Conservation (phyloP, 1,140 invertebrate genomes). For the Drosophila nigrodunni region DNA sequence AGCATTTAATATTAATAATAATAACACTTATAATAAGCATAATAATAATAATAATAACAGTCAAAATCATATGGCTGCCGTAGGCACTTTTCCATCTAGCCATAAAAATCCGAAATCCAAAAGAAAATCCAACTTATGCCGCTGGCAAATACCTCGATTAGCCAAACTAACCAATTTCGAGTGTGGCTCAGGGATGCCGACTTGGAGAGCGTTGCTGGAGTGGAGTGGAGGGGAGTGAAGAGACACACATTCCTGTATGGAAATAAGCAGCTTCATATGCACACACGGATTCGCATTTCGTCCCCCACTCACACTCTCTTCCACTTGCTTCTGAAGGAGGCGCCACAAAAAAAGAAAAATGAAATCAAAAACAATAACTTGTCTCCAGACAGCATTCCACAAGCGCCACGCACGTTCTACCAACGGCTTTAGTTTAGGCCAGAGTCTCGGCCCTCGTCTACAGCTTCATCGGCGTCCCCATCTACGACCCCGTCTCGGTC, state of each 20-base stretch:
- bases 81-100: slow-evolving; percentile 57
- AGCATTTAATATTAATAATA: slow-evolving; percentile 70
- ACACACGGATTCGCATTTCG: slow-evolving; percentile 9
- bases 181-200: slow-evolving; percentile 5
- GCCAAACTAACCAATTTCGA: slow-evolving; percentile 77
- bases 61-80: slow-evolving; percentile 54
- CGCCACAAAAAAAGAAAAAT: slow-evolving; percentile 69
- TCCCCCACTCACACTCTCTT: slow-evolving; percentile 27
- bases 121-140: slow-evolving; percentile 60
- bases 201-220: background rate
- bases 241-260: slow-evolving; percentile 57
- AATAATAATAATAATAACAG: slow-evolving; percentile 66
- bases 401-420: slow-evolving; percentile 74
- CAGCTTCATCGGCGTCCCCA: background rate
- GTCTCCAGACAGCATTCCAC: slow-evolving; percentile 81
- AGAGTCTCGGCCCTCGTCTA: background rate
- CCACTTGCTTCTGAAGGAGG: slow-evolving; percentile 46
- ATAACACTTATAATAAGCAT: slow-evolving; percentile 58
- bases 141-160: slow-evolving; percentile 75
- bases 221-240: background rate
- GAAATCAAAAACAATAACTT: slow-evolving; percentile 83
- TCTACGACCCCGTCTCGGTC: background rate
- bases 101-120: slow-evolving; percentile 54
- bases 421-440: slow-evolving; percentile 16
- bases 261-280: slow-evolving; percentile 65